Evolutionary conservation across 2,113 vertebrate genomes (phyloP), one percentile per base, ranked within the genome.

Genomic region (Columba livia): DNA sequence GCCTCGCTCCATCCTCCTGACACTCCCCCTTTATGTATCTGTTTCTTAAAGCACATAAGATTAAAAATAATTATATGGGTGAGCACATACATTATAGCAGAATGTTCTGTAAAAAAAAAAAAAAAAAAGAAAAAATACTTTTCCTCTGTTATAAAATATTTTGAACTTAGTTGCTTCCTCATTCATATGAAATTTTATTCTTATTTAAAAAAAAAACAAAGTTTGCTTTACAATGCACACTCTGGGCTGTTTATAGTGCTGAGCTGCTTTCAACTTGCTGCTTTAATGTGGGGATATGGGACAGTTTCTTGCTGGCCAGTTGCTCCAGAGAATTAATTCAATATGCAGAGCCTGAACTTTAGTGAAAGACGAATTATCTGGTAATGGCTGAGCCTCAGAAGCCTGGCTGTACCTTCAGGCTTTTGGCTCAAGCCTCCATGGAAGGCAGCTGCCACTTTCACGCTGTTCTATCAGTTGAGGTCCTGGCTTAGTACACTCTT

Each of bases 241-340:
- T 2, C 74, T 11, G 61, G 61, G 42, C 66, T 67, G 31, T 71
- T 79, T 36, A 62, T 51, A 61, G 12, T 4, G 25, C 48, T 84
- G 70, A 4, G 40, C 21, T 11, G 23, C 28, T 78, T 79, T 32
- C 70, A 66, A 81, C 40, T 44, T 75, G 81, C 61, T 72, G 87
- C 50, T 53, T 57, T 65, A 56, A 11, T 10, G 1, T 0, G 42
- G 73, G 42, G 32, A 18, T 21, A 16, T 47, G 70, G 77, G 61
- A 29, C 65, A 78, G 57, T n/a, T 84, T 85, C 73, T 87, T 36
- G 87, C 91, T 79, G 88, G 36, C 61, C 73, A 89, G 47, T 61
- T 84, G 87, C 84, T 81, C 15, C 77, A 7, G 1, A 28, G 65
- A 82, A 74, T 77, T 34, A 20, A 66, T 90, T 66, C 69, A 13